phyloP scores from a whole-genome alignment of 2,113 vertebrate genomes.

The Nesoenas mayeri region DNA sequence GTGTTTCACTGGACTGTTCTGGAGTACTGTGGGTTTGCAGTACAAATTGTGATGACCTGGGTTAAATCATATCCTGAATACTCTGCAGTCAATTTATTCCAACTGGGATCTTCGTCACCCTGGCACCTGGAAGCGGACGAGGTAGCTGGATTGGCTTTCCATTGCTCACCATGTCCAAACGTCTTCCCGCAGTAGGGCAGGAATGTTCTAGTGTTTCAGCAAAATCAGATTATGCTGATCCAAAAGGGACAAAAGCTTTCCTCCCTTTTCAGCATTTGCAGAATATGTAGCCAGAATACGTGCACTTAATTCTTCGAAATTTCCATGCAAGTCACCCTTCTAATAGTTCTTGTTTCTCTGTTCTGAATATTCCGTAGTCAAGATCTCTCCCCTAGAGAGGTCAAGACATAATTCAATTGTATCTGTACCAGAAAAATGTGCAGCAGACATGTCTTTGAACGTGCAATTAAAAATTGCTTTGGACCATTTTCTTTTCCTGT shows the following conservation, averaged over 20 bases:
- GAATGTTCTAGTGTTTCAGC: neutral
- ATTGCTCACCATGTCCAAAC: neutral
- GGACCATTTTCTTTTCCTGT: conserved; percentile 33
- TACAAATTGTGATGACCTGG: neutral
- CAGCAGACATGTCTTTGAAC: neutral
- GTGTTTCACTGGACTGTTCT: neutral
- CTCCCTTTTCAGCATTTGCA: neutral
- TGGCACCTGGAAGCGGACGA: neutral
- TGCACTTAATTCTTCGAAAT: neutral
- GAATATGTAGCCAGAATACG: neutral
- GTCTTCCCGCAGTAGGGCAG: neutral
- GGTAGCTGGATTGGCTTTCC: neutral
- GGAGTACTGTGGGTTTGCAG: neutral
- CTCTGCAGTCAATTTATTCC: neutral
- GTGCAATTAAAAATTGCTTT: conserved; percentile 36
- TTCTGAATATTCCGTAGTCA: neutral
- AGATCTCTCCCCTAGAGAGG: neutral
- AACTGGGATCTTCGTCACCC: neutral
- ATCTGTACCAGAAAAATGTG: neutral
- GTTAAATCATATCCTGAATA: neutral
- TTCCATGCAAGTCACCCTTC: neutral
- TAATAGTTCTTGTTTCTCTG: neutral
- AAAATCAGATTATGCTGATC: neutral
- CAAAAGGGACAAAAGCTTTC: neutral
- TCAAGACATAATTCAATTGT: conserved; percentile 6